These are phyloP conservation scores for Cryptotermes secundus DNA, from an alignment of 1,140 invertebrate species.

Conservation along the genomic window DNA sequence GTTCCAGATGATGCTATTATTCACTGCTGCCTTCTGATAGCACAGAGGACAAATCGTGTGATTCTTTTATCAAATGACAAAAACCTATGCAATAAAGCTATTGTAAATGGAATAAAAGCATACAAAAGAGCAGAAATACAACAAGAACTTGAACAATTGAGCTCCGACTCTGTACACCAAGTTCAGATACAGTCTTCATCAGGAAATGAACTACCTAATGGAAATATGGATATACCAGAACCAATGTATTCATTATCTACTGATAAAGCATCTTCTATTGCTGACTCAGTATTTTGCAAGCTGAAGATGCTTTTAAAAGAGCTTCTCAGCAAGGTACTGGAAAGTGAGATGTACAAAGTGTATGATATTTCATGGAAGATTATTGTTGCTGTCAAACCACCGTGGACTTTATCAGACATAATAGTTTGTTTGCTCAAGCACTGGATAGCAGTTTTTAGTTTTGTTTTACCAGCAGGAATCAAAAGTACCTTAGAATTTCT, in stretches of 20 bases:
- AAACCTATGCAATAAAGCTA: background rate
- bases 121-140: background rate
- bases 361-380: background rate
- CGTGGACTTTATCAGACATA: background rate
- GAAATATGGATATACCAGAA: background rate
- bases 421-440: background rate
- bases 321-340: background rate
- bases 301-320: background rate
- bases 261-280: background rate
- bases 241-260: background rate
- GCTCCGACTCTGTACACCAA: background rate
- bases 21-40: background rate
- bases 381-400: background rate
- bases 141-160: background rate
- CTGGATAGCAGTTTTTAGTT: background rate
- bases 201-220: background rate
- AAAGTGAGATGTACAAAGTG: background rate
- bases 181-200: background rate
- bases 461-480: conserved; percentile 37
- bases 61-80: background rate
- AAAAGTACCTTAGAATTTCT: background rate
- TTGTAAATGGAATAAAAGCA: background rate
- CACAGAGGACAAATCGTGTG: background rate
- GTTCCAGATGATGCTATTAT: background rate
- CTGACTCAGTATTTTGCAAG: background rate